A percentile compares a stretch with the other conserved stretches of the same genome.
Evolutionary conservation across 1,140 invertebrate species (phyloP).

Genomic region (Bombus sibiricus): DNA sequence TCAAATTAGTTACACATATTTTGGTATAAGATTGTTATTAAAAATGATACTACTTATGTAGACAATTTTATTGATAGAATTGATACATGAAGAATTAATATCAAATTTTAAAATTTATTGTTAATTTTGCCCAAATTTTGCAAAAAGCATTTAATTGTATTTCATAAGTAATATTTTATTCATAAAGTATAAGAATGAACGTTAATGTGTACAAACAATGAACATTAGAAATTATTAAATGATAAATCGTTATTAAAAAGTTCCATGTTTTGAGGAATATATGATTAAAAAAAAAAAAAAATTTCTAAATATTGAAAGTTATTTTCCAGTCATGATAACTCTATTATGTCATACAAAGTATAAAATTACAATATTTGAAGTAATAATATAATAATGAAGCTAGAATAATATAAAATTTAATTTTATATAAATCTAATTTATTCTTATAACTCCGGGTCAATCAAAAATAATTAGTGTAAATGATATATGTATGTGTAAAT

Average conservation of each 20-base stretch:
- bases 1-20: background rate
- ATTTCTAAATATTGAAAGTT: background rate
- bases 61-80: slow-evolving; percentile 1
- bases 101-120: slow-evolving; percentile 4
- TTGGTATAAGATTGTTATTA: background rate
- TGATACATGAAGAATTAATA: background rate
- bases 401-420: background rate
- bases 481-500: slow-evolving; percentile 34
- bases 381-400: background rate
- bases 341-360: background rate
- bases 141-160: slow-evolving; percentile 9
- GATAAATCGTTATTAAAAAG: background rate
- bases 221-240: background rate
- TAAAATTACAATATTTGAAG: background rate
- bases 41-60: slow-evolving; percentile 39
- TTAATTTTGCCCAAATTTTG: slow-evolving; percentile 44
- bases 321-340: slow-evolving; percentile 24
- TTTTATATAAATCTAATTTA: slow-evolving; percentile 30
- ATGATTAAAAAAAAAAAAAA: background rate
- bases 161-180: background rate
- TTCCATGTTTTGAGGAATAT: background rate
- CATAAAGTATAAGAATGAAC: background rate
- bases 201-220: background rate
- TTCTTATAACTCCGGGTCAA: background rate
- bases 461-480: background rate